Percentiles rank a stretch among this genome's conserved stretches.
phyloP scores from a whole-genome alignment of 2,888 invertebrate species.

The Drosophila ezoana region DNA sequence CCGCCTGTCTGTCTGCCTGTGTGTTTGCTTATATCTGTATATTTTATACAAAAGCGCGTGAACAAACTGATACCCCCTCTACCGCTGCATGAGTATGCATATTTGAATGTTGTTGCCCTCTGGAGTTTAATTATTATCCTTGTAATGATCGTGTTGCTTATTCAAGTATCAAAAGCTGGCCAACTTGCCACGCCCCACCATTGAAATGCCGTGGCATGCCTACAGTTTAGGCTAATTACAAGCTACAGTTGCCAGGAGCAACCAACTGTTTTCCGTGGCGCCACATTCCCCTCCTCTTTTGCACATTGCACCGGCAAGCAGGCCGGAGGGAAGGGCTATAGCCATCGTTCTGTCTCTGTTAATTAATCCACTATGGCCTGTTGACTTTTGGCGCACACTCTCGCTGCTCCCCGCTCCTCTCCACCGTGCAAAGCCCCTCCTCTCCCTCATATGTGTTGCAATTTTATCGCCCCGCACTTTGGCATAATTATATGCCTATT shows the following conservation, averaged over 20 bases:
- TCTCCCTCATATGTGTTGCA: slow-evolving; percentile 5
- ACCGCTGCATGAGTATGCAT: slow-evolving; percentile 19
- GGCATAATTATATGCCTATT: slow-evolving; percentile 52
- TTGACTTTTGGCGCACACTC: slow-evolving; percentile 49
- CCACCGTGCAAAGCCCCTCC: too few species aligned
- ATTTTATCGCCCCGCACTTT: slow-evolving; percentile 16
- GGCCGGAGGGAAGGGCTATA: background rate
- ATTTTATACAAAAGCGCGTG: slow-evolving; percentile 55
- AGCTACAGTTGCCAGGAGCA: slow-evolving; percentile 26
- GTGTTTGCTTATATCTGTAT: slow-evolving; percentile 28
- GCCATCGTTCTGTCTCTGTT: slow-evolving; percentile 31
- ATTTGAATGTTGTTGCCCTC: slow-evolving; percentile 66
- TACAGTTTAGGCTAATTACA: slow-evolving; percentile 65
- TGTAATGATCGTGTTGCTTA: slow-evolving; percentile 73
- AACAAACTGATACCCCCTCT: slow-evolving; percentile 45
- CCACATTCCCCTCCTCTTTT: too few species aligned
- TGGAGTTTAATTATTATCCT: slow-evolving; percentile 71
- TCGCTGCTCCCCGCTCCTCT: background rate
- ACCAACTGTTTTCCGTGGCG: background rate
- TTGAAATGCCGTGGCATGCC: slow-evolving; percentile 16
- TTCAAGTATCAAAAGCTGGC: slow-evolving; percentile 37
- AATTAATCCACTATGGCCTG: slow-evolving; percentile 66
- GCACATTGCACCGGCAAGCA: background rate
- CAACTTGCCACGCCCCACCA: background rate
- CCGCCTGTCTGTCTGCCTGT: background rate